A percentile compares a stretch with the other conserved stretches of the same genome.
phyloP scores from a whole-genome alignment of 2,113 vertebrate species.

The Mirounga angustirostris region DNA sequence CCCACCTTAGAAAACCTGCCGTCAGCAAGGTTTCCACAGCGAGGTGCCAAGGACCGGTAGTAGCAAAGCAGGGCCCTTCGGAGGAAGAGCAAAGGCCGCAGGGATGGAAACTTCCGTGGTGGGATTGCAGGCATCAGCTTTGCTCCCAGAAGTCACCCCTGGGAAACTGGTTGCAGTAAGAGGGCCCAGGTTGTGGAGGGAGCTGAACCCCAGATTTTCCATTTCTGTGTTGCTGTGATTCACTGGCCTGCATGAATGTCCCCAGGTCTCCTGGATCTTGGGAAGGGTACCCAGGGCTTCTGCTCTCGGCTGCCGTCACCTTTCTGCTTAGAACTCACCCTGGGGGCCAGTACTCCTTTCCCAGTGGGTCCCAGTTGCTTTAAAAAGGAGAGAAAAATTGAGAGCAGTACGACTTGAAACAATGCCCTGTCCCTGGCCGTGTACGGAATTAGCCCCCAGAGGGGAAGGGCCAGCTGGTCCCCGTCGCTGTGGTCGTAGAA shows the following conservation, averaged over 20 bases:
- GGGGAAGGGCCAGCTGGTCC: slow-evolving; percentile 69
- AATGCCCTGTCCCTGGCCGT: slow-evolving; percentile 73
- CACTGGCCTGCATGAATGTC: not conserved
- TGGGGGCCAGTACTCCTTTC: slow-evolving; percentile 6
- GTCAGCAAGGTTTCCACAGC: not conserved
- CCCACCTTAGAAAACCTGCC: not conserved
- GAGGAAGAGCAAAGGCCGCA: not conserved
- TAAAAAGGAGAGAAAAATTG: slow-evolving; percentile 69
- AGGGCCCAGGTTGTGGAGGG: not conserved
- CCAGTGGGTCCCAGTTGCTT: slow-evolving; percentile 69
- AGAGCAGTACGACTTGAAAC: slow-evolving; percentile 65
- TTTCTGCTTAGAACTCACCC: not conserved
- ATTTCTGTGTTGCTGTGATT: not conserved
- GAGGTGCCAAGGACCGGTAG: not conserved
- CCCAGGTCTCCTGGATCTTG: not conserved
- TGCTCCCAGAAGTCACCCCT: not conserved
- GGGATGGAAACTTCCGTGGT: not conserved
- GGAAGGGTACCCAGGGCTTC: not conserved
- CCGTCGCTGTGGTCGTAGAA: no score
- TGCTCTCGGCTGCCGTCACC: not conserved
- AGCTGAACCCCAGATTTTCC: not conserved
- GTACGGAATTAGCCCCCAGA: slow-evolving; percentile 71
- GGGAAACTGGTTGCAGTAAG: not conserved
- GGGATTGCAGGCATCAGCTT: not conserved
- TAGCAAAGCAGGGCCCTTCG: not conserved